A percentile compares a stretch with the other conserved stretches of the same genome.
Evolutionary conservation across 23 tunicate genomes (phyloP).

Genomic region (Phallusia fumigata): DNA sequence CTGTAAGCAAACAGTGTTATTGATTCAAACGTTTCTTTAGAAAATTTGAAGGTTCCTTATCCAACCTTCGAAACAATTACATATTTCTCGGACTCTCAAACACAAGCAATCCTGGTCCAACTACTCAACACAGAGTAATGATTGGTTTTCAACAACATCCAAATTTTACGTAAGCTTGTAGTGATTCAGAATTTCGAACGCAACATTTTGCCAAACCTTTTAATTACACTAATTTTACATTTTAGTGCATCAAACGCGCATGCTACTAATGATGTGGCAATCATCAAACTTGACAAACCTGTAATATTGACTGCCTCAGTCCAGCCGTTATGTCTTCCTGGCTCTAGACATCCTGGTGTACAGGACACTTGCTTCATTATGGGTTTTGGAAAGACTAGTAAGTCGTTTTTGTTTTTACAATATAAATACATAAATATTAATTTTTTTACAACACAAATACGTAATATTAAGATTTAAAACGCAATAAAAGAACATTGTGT

Average conservation of each 20-base stretch:
- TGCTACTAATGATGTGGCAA: slow-evolving; percentile 58
- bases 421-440: no score
- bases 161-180: slow-evolving; percentile 31
- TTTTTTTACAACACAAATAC: not conserved
- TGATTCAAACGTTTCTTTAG: not conserved
- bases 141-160: slow-evolving; percentile 22
- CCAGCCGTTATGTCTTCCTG: slow-evolving; percentile 42
- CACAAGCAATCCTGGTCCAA: not conserved
- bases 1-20: no score
- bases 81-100: slow-evolving; percentile 37
- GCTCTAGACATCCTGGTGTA: not conserved
- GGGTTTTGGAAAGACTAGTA: slow-evolving; percentile 64
- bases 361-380: slow-evolving; percentile 56
- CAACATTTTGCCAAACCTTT: no score
- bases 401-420: not conserved
- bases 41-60: not conserved
- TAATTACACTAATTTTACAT: not conserved
- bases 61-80: not conserved
- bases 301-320: slow-evolving; percentile 13
- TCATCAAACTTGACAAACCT: slow-evolving; percentile 36
- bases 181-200: no score
- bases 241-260: not conserved
- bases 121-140: slow-evolving; percentile 9
- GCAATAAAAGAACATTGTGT: not conserved
- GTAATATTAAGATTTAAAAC: not conserved